These are phyloP conservation scores for Sesamia nonagrioides DNA, from an alignment of 1,140 invertebrate species.

Conservation along the genomic window DNA sequence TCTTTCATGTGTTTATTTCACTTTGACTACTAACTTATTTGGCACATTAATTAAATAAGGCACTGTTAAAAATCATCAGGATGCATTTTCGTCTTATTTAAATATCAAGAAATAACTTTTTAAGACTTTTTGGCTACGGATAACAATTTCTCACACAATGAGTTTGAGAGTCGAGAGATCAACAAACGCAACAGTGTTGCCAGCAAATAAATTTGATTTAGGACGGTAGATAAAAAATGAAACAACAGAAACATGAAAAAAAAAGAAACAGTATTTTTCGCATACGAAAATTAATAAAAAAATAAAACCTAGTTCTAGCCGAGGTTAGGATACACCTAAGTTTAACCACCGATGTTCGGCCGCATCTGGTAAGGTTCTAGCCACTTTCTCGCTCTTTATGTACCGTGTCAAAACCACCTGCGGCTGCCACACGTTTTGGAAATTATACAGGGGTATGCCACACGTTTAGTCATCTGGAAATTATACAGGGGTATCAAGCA, in stretches of 20 bases:
- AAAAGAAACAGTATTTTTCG: background rate
- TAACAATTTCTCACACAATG: slow-evolving; percentile 37
- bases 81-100: slow-evolving; percentile 9
- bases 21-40: slow-evolving; percentile 50
- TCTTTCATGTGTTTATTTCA: slow-evolving; percentile 73
- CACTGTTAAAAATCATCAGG: slow-evolving; percentile 52
- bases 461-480: no score
- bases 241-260: background rate
- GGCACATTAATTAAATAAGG: slow-evolving; percentile 60
- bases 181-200: slow-evolving; percentile 31
- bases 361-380: no score
- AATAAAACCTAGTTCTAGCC: no score
- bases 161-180: slow-evolving; percentile 21
- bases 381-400: no score
- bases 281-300: no score
- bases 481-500: no score
- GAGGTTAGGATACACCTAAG: no score
- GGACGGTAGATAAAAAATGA: background rate
- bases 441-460: no score
- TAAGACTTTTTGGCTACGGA: slow-evolving; percentile 7
- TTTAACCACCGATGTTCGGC: no score
- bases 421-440: no score
- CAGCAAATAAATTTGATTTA: background rate
- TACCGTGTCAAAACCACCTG: no score
- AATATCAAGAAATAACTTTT: background rate